Base-by-base conservation (phyloP, 2,797 vertebrate species). In the Mormyrus hasselquistii region DNA sequence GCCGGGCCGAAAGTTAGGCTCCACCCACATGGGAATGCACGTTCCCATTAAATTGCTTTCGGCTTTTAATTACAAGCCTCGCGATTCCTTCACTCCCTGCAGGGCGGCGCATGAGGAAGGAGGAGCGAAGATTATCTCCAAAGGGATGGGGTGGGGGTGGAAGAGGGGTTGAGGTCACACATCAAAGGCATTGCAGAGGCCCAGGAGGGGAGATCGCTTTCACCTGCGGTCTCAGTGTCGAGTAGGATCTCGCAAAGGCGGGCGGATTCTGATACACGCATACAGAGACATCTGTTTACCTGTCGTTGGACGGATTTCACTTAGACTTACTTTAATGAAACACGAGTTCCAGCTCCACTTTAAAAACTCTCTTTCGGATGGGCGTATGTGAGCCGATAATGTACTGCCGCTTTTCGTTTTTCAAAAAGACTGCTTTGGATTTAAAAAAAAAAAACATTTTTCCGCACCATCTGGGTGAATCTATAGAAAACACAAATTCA, bases 31-130 rank as follows among this genome's bases (percentile, higher is more conserved):
- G 16, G 25, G 25, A 52, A 53, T 16, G 14, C 25, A 57, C 29
- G 52, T 19, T 8, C 88, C n/a, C 65, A 89, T 29, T 87, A 87
- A 89, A 89, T 16, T 52, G 19, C 89, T 89, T 57, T 34, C 65
- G 7, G 73, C 16, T 62, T 87, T 76, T 79, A 89, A 89, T 87
- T 79, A 87, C 25, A 87, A 62, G 10, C 19, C 41, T 10, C 14
- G 16, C 25, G 9, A 69, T 89, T 38, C 79, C 79, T 83, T 49
- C 79, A 83, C 49, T 9, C 16, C 73, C 73, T 38, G 73, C 16
- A 19, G 73, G 44, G 41, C 8, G 22, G 41, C 8, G 82, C 44
- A 86, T 29, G 52, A 47, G 25, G 49, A 2, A 89, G 65, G 7
- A 47, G 89, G 22, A 57, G 52, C 2, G 4, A 29, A 73, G 10